Evolutionary conservation across 2,113 vertebrate species (phyloP).

Genomic region (Lucifuga dentata): DNA sequence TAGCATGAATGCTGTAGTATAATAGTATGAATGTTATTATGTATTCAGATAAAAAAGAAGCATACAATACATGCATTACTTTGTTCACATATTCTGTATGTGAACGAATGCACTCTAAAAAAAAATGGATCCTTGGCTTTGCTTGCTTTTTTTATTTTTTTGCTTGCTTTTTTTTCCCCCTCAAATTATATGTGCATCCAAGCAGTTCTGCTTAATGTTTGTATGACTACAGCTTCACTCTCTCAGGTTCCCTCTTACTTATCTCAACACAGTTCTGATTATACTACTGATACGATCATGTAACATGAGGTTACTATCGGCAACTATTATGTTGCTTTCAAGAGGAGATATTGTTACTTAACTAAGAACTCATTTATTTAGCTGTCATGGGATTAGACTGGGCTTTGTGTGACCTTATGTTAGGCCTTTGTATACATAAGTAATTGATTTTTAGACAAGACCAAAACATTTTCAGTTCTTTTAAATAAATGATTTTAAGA

Average conservation of each 20-base stretch:
- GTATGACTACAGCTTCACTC: slow-evolving; percentile 7
- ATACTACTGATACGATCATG: slow-evolving; percentile 34
- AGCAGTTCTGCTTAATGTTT: slow-evolving; percentile 3
- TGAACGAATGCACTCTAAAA: too few relatives aligned
- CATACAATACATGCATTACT: too few relatives aligned
- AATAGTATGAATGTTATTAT: too few relatives aligned
- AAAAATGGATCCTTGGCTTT: too few relatives aligned
- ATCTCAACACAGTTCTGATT: slow-evolving; percentile 33
- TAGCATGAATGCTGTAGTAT: too few relatives aligned
- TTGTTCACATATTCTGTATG: too few relatives aligned
- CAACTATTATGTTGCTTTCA: slow-evolving; percentile 36
- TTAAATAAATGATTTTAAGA: background rate
- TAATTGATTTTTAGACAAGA: background rate
- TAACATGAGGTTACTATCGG: slow-evolving; percentile 38
- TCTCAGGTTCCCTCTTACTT: slow-evolving; percentile 6
- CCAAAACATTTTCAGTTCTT: background rate
- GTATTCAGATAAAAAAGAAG: too few relatives aligned
- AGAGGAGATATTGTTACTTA: slow-evolving; percentile 54
- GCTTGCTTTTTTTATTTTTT: too few relatives aligned
- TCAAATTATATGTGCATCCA: background rate
- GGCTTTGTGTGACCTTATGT: slow-evolving; percentile 10
- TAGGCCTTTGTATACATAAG: too few relatives aligned
- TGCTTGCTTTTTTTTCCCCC: too few relatives aligned
- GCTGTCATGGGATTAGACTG: background rate
- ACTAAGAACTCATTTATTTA: slow-evolving; percentile 36